Evolutionary conservation across 2,113 vertebrate genomes (phyloP).

Genomic region (Raphicerus campestris): DNA sequence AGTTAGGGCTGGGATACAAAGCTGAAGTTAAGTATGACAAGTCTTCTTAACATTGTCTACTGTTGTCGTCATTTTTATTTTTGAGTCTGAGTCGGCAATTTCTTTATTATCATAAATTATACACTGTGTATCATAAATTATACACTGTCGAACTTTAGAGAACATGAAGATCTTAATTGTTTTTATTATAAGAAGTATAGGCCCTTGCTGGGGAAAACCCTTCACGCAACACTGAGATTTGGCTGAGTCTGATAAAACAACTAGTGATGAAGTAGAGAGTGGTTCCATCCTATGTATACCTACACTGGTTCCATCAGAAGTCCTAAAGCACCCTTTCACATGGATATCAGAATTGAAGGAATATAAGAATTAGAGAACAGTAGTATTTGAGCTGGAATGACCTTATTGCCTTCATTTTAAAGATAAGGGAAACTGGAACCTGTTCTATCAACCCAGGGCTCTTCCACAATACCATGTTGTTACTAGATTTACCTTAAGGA

Average conservation of each 20-base stretch:
- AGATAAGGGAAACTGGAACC: background rate
- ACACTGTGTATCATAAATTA: background rate
- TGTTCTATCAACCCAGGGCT: background rate
- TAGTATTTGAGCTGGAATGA: background rate
- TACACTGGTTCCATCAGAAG: background rate
- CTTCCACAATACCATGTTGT: background rate
- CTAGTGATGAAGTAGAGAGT: background rate
- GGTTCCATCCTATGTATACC: background rate
- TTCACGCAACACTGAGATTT: background rate
- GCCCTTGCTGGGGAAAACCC: background rate
- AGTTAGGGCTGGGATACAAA: background rate
- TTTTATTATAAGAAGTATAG: background rate
- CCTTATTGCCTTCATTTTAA: slow-evolving; percentile 23
- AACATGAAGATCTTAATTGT: background rate
- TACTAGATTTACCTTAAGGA: background rate
- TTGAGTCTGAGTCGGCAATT: background rate
- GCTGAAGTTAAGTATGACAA: background rate
- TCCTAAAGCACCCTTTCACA: background rate
- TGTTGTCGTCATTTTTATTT: background rate
- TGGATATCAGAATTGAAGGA: background rate
- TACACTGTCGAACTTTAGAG: background rate
- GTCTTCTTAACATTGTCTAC: background rate
- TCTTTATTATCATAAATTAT: background rate
- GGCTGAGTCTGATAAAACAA: background rate
- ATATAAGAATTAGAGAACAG: background rate